Percentiles rank a stretch among this genome's conserved stretches.
Conservation (phyloP, 2,113 vertebrate species). For the Anser brachyrhynchus region DNA sequence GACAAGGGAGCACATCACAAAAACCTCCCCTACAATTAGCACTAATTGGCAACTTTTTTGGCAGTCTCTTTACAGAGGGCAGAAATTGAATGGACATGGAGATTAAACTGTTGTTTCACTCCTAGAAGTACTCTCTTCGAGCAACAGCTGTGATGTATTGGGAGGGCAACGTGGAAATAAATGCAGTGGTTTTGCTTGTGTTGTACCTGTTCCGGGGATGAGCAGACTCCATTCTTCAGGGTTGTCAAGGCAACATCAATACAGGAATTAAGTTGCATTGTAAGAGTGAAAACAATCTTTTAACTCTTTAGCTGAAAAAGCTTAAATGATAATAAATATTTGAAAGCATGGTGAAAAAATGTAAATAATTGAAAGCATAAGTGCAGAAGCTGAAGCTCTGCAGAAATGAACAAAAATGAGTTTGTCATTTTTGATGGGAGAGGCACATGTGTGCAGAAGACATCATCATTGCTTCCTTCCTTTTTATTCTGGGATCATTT, state of each 20-base stretch:
- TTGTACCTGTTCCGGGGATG: not conserved
- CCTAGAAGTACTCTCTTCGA: conserved; percentile 12
- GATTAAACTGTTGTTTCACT: conserved; percentile 46
- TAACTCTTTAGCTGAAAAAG: not conserved
- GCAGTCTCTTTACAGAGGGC: conserved; percentile 52
- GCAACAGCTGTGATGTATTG: not conserved
- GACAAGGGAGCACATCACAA: conserved; percentile 56
- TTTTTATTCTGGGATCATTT: not conserved
- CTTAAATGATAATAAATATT: not conserved
- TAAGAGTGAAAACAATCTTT: not conserved
- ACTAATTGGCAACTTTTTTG: conserved; percentile 76
- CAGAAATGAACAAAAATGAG: not conserved
- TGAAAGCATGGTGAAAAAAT: not conserved
- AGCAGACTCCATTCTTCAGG: not conserved
- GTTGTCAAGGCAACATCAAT: not conserved
- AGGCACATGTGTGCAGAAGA: not conserved
- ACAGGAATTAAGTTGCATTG: not conserved
- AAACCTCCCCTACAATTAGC: conserved; percentile 65
- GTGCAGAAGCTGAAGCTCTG: not conserved
- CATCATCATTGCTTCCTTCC: not conserved
- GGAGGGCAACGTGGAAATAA: not conserved
- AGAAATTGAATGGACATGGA: conserved; percentile 50
- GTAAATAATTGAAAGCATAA: not conserved
- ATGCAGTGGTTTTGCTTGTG: not conserved
- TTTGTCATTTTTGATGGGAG: not conserved